These are phyloP conservation scores for Aphidius gifuensis DNA, from an alignment of 1,140 invertebrate genomes.

Conservation along the genomic window DNA sequence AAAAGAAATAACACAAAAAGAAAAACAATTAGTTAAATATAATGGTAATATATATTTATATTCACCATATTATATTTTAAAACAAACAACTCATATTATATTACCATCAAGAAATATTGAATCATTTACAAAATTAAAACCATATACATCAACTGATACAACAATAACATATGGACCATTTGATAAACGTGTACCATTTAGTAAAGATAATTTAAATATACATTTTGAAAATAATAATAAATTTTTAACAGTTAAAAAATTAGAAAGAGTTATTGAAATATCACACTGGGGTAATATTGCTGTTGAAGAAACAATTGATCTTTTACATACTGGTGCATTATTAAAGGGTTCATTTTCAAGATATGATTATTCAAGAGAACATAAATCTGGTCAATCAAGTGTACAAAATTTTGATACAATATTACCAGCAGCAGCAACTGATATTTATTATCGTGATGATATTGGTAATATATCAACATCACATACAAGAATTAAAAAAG, in stretches of 20 bases:
- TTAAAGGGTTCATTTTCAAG: constrained; percentile 93
- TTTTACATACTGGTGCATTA: constrained; percentile 87
- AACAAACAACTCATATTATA: constrained; percentile 80
- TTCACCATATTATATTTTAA: constrained; percentile 74
- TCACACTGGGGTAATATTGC: constrained; percentile 99
- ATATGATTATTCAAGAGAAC: constrained; percentile 93
- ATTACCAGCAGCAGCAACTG: constrained; percentile 83
- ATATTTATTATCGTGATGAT: constrained; percentile 94
- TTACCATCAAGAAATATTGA: constrained; percentile 78
- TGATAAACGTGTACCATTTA: constrained; percentile 65
- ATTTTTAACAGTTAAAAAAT: constrained; percentile 83
- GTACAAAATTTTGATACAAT: constrained; percentile 91
- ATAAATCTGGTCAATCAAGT: constrained; percentile 77
- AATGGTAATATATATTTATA: constrained; percentile 81
- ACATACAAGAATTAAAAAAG: constrained; percentile 80
- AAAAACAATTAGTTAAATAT: constrained; percentile 89
- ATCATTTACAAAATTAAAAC: constrained; percentile 83
- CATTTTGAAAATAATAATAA: constrained; percentile 98
- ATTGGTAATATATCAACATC: constrained; percentile 99
- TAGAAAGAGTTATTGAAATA: constrained; percentile 89
- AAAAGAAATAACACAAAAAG: constrained; percentile 81
- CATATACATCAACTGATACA: constrained; percentile 74
- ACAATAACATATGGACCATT: constrained; percentile 86
- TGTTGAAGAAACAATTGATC: constrained; percentile 89
- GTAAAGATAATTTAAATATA: constrained; percentile 67